Conservation (phyloP, 2,888 invertebrate species). For the Andrena minutula region DNA sequence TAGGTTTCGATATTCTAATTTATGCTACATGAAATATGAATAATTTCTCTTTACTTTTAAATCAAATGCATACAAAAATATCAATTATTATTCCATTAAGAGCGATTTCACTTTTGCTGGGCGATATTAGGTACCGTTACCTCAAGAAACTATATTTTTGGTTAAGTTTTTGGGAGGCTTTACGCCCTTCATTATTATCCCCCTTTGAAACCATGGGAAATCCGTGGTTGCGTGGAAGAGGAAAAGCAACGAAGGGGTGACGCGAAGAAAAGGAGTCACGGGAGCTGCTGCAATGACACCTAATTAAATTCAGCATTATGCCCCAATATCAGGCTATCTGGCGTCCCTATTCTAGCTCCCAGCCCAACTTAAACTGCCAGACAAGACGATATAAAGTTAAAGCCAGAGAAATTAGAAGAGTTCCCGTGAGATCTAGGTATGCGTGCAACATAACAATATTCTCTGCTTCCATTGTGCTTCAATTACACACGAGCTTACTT, state of each 20-base stretch:
- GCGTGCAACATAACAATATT: slow-evolving; percentile 47
- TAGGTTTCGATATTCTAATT: too few relatives aligned
- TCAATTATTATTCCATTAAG: not conserved
- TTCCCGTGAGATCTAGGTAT: slow-evolving; percentile 34
- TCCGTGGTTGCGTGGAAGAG: not conserved
- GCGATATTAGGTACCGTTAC: too few relatives aligned
- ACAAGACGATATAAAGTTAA: slow-evolving; percentile 49
- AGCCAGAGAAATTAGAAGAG: slow-evolving; percentile 42
- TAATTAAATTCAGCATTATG: slow-evolving; percentile 71
- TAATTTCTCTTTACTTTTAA: too few relatives aligned
- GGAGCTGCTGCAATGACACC: slow-evolving; percentile 59
- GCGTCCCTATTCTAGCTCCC: slow-evolving; percentile 25
- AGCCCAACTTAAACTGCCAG: slow-evolving; percentile 37
- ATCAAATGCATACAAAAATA: too few relatives aligned
- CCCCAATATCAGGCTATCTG: slow-evolving; percentile 62
- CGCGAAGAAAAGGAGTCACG: slow-evolving; percentile 11
- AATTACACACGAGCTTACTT: slow-evolving; percentile 48
- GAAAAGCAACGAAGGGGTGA: not conserved
- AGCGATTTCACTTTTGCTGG: not conserved
- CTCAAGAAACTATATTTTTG: not conserved
- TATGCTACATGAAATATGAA: too few relatives aligned
- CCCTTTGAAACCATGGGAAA: not conserved
- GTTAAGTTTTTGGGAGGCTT: not conserved
- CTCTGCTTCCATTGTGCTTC: slow-evolving; percentile 48
- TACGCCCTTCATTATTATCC: not conserved